These are phyloP conservation scores for Sinocyclocheilus maitianheensis DNA, from an alignment of 2,113 vertebrate genomes.

Conservation along the genomic window DNA sequence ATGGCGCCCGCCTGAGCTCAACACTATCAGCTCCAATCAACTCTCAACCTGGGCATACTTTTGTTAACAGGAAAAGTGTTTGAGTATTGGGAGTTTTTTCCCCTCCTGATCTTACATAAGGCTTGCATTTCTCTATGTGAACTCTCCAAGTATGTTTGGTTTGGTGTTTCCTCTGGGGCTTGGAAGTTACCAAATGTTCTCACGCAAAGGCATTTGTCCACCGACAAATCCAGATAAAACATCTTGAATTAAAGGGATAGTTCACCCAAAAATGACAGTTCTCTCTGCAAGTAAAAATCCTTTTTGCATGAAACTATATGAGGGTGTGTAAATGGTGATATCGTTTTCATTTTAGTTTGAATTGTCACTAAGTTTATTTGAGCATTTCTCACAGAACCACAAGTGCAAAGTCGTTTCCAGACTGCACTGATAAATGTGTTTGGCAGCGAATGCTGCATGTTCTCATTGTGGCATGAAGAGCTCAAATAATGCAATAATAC, in stretches of 20 bases:
- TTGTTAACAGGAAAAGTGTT: constrained; percentile 2
- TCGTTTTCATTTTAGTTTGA: neutral
- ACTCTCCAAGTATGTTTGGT: neutral
- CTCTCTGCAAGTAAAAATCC: neutral
- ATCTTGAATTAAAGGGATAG: neutral
- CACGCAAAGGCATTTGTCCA: neutral
- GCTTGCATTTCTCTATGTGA: neutral
- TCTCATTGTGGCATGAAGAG: neutral
- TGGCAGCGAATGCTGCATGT: neutral
- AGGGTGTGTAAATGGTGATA: neutral
- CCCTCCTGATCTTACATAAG: neutral
- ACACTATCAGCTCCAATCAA: neutral
- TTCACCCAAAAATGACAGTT: too few species aligned
- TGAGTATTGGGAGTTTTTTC: constrained; percentile 68
- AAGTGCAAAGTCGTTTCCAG: neutral
- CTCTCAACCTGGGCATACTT: too few species aligned
- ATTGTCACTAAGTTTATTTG: neutral
- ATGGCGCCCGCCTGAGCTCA: neutral
- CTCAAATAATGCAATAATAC: constrained; percentile 44
- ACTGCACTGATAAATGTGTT: constrained; percentile 3
- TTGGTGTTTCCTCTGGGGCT: neutral
- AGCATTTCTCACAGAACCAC: neutral
- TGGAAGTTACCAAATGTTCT: neutral
- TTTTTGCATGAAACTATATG: too few species aligned
- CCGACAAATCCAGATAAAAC: neutral